phyloP scores from a whole-genome alignment of 2,888 invertebrate species.

The Plemyria rubiginata region DNA sequence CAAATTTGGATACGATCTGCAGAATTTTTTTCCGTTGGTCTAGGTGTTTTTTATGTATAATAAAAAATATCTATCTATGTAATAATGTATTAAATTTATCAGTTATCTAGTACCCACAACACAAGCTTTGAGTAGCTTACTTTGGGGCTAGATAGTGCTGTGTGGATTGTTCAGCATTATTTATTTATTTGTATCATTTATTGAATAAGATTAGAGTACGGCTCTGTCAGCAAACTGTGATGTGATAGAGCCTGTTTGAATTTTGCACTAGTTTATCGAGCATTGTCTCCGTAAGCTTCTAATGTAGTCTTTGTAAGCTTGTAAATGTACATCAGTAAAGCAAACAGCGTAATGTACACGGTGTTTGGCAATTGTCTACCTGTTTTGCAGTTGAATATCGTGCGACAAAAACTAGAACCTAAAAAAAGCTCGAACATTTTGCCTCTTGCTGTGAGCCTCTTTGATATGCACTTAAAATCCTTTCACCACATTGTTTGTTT shows the following conservation, averaged over 20 bases:
- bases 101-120: neutral
- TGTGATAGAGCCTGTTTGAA: slow-evolving; percentile 43
- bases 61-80: no score
- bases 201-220: slow-evolving; percentile 6
- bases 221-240: slow-evolving; percentile 29
- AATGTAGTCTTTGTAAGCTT: slow-evolving; percentile 35
- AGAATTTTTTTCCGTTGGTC: no score
- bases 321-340: slow-evolving; percentile 33
- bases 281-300: slow-evolving; percentile 24
- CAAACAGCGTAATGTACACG: slow-evolving; percentile 40
- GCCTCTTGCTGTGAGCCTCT: no score
- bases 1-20: no score
- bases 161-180: neutral
- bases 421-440: no score
- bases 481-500: no score
- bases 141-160: neutral
- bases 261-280: slow-evolving; percentile 40
- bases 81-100: neutral
- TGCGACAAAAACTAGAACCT: no score
- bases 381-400: neutral
- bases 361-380: neutral
- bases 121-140: neutral
- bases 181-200: neutral
- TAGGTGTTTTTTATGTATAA: no score
- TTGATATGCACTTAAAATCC: no score